Evolutionary conservation across 1,140 invertebrate species (phyloP), one percentile per base, ranked within the genome.

Genomic region (Apis mellifera): DNA sequence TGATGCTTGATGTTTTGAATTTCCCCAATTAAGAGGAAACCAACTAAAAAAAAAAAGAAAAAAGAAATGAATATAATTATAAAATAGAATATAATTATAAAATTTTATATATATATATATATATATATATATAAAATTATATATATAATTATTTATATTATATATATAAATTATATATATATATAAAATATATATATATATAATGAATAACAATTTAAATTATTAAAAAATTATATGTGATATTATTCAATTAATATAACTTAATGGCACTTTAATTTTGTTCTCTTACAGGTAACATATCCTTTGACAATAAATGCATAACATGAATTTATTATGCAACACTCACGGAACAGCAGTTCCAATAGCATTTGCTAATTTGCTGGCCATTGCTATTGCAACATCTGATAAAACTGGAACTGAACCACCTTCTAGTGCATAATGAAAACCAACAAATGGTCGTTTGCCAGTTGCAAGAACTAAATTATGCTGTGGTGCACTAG

Each of bases 321-420:
- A 76, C 54, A 81, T 82, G 48, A 82, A 76, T 78, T 42, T 72
- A 75, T 71, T 75, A 65, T 60, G 59, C 77, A 55, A 17, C 68
- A 96, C 95, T 95, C 95, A 98, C 97, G 97, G 97, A 84, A 98
- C 95, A 78, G 97, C 97, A 73, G 95, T 95, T 82, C 96, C 94
- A 68, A 97, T 93, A 73, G 95, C 95, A 81, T 96, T 97, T 90
- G 97, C 98, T 21, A 99, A 95, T 95, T 98, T 98, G 86, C 96
- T 97, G 23, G 98, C 97, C 81, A 99, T 97, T 82, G 97, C 97
- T 91, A 97, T 96, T 1, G 98, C 98, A 57, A 99, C 97, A 93
- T 99, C 97, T 82, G 96, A 96, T 66, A 98, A 95, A 54, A 96
- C 95, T 62, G 96, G 96, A 54, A 95, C 95, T 83, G 95, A 95